A percentile compares a stretch with the other conserved stretches of the same genome.
phyloP scores from a whole-genome alignment of 2,888 invertebrate genomes.

The Brenthis daphne region DNA sequence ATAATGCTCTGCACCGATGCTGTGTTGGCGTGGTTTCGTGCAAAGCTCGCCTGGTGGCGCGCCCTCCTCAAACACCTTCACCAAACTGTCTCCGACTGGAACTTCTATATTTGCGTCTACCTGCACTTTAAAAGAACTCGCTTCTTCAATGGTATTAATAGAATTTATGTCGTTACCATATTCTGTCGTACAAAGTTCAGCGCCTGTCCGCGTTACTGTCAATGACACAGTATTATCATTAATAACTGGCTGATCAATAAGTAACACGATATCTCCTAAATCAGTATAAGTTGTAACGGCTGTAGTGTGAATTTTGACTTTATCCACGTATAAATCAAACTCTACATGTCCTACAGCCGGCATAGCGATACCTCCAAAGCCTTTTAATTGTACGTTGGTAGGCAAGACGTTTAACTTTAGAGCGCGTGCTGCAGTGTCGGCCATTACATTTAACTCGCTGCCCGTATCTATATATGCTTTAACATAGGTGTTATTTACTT shows the following conservation, averaged over 20 bases:
- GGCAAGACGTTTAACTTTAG: constrained; percentile 22
- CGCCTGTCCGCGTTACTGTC: background rate
- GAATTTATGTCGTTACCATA: too few species aligned
- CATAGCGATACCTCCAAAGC: constrained; percentile 34
- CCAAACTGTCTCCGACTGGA: too few species aligned
- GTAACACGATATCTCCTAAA: constrained; percentile 37
- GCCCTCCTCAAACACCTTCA: too few species aligned
- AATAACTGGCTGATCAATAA: constrained; percentile 45
- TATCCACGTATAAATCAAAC: constrained; percentile 19
- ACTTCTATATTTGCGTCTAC: too few species aligned
- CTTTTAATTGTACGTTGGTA: constrained; percentile 29
- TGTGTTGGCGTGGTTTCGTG: too few species aligned
- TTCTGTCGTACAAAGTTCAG: too few species aligned
- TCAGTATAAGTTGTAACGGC: constrained; percentile 34
- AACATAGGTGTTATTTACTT: constrained; percentile 28
- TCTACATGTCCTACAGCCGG: constrained; percentile 36
- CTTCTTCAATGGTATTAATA: too few species aligned
- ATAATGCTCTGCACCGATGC: too few species aligned
- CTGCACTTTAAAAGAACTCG: too few species aligned
- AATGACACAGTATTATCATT: constrained; percentile 36
- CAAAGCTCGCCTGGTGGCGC: too few species aligned
- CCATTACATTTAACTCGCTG: constrained; percentile 35
- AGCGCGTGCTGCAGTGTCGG: background rate
- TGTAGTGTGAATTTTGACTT: constrained; percentile 27
- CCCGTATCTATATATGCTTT: constrained; percentile 39